A percentile compares a stretch with the other conserved stretches of the same genome.
These are phyloP conservation scores for Drosophila mojavensis DNA, from an alignment of 1,140 invertebrate genomes.

Conservation along the genomic window DNA sequence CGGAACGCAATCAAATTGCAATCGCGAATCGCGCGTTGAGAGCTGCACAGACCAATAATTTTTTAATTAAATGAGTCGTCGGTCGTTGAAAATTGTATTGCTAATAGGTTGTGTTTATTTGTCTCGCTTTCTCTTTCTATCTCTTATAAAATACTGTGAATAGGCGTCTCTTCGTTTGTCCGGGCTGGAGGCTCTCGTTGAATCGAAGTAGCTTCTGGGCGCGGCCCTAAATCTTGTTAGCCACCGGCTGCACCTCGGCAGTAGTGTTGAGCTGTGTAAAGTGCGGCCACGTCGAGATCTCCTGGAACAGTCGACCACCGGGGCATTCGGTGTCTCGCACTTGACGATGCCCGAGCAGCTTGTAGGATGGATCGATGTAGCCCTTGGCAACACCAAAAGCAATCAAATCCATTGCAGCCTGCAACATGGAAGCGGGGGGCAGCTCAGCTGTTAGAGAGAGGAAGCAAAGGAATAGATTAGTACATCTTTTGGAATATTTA, in stretches of 20 bases:
- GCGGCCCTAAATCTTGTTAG: conserved; percentile 24
- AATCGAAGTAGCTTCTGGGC: conserved; percentile 21
- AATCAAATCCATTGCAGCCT: conserved; percentile 87
- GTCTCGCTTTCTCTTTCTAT: conserved; percentile 1
- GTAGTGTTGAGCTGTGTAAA: conserved; percentile 78
- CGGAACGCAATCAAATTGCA: conserved; percentile 24
- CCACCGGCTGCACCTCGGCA: conserved; percentile 14
- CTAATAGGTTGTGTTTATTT: conserved; percentile 41
- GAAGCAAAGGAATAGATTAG: background rate
- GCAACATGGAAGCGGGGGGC: conserved; percentile 87
- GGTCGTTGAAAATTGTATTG: conserved; percentile 6
- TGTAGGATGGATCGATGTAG: conserved; percentile 87
- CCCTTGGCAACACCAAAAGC: conserved; percentile 86
- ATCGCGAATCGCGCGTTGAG: conserved; percentile 6
- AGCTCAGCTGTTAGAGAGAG: conserved; percentile 83
- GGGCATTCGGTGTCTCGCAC: conserved; percentile 89
- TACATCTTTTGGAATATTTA: background rate
- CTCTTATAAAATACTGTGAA: conserved; percentile 32
- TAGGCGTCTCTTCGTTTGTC: background rate
- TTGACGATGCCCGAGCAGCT: conserved; percentile 89
- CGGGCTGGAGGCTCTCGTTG: background rate
- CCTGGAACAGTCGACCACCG: conserved; percentile 87
- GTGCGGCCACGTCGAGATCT: conserved; percentile 88
- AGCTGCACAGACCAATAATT: background rate
- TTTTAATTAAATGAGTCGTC: conserved; percentile 37